Evolutionary conservation across 2,797 vertebrate genomes (phyloP).

Genomic region (Chiroxiphia lanceolata): DNA sequence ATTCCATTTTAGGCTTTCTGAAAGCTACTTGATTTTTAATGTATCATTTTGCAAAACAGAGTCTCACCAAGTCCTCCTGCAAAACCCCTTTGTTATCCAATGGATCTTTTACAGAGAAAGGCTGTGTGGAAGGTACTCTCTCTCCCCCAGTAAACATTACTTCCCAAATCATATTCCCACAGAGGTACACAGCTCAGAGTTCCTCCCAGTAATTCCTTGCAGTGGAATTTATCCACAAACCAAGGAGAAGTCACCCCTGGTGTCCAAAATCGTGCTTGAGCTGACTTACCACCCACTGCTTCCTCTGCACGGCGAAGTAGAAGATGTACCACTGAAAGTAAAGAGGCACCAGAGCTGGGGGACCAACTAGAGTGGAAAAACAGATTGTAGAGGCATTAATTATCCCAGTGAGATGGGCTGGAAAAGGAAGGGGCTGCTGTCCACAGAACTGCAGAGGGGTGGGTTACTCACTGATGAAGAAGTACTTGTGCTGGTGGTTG

Average conservation of each 20-base stretch:
- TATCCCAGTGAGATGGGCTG: background rate
- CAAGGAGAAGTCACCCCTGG: background rate
- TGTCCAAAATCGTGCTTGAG: background rate
- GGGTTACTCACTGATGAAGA: slow-evolving; percentile 83
- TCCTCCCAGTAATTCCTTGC: background rate
- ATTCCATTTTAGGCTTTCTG: background rate
- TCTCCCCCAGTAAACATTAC: background rate
- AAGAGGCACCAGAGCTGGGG: slow-evolving; percentile 79
- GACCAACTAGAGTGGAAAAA: slow-evolving; percentile 73
- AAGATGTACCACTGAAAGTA: slow-evolving; percentile 86
- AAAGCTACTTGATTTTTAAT: background rate
- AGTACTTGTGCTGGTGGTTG: slow-evolving; percentile 85
- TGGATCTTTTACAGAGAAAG: background rate
- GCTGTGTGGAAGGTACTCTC: background rate
- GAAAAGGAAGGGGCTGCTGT: background rate
- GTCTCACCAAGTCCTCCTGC: background rate
- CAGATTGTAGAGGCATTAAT: background rate
- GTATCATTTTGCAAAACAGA: background rate
- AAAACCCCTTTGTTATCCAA: background rate
- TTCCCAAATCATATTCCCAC: background rate
- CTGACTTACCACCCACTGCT: slow-evolving; percentile 80
- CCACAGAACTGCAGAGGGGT: background rate
- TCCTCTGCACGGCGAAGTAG: slow-evolving; percentile 78
- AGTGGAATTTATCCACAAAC: background rate
- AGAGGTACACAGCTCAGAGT: background rate